Evolutionary conservation across 2,888 invertebrate species (phyloP), one percentile per base, ranked within the genome.

Genomic region (Trichopria drosophilae): DNA sequence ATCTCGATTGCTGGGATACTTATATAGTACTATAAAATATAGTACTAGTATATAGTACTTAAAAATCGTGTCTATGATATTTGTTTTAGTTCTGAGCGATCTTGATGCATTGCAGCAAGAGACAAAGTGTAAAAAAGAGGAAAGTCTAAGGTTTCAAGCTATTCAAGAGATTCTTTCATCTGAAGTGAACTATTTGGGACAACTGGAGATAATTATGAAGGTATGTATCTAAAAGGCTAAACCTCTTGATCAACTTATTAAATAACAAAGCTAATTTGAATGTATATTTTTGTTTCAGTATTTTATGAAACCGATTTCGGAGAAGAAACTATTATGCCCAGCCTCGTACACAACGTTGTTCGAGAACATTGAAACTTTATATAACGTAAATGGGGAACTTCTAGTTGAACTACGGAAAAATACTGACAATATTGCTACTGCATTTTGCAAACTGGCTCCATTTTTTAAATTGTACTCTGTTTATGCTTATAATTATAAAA

Each of bases 401-500:
- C 67, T 85, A 5, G 75, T 77, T 6, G 82, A 84, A 64, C 69
- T 87, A 37, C 80, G 81, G 58, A 63, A 76, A 6, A 77, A 81
- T 61, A 71, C 78, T 51, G 79, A 82, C 22, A 81, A 84, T 68
- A 79, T 88, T 6, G 83, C 84, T 0, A 72, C 77, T 40, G 85
- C 87, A 1, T 88, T 90, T 70, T 77, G 81, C 1, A 84, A 82
- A 66, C 79, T 89, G 53, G 87, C 86, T 1, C 89, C 89, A 3
- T 89, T 85, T 68, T 83, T 90, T 43, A 90, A 89, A 72, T 71
- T 88, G 13, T 90, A 90, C 67, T 87, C 88, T 1, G 83, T 84
- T 0, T 89, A 89, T 70, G 88, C 88, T 0, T 87, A 84, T 53
- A 86, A 85, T 62, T 88, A 86, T 67, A 84, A 84, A 57, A 80